phyloP scores from a whole-genome alignment of 1,140 invertebrate genomes.

The Hyphantria cunea region DNA sequence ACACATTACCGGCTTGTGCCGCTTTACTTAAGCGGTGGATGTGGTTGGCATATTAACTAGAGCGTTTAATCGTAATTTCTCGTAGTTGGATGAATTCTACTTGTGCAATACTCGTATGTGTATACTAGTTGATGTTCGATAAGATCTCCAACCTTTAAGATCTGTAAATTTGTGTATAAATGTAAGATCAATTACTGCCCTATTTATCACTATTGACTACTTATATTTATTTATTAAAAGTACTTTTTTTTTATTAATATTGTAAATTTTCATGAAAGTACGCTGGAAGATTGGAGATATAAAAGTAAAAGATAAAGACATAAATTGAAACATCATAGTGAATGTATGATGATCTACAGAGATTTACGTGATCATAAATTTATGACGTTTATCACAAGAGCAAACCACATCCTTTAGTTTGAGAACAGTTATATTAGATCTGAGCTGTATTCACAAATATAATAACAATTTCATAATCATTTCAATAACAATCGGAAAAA shows the following conservation, averaged over 20 bases:
- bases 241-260: too few species aligned
- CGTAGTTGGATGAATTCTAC: slow-evolving; percentile 46
- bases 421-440: slow-evolving; percentile 4
- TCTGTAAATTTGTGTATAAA: too few species aligned
- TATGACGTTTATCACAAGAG: too few species aligned
- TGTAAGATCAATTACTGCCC: too few species aligned
- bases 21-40: slow-evolving; percentile 28
- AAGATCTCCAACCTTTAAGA: too few species aligned
- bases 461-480: too few species aligned
- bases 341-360: background rate
- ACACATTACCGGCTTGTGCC: slow-evolving; percentile 20
- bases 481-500: too few species aligned
- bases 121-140: too few species aligned
- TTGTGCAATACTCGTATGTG: slow-evolving; percentile 33
- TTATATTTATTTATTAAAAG: too few species aligned
- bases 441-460: too few species aligned
- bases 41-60: slow-evolving; percentile 44
- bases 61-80: slow-evolving; percentile 39
- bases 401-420: background rate
- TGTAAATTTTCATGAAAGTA: slow-evolving; percentile 13
- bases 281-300: slow-evolving; percentile 7
- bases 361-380: too few species aligned
- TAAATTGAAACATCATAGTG: slow-evolving; percentile 25
- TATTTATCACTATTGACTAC: too few species aligned
- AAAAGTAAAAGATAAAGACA: slow-evolving; percentile 9